phyloP scores from a whole-genome alignment of 2,888 invertebrate species.

The Pristionchus fissidentatus region DNA sequence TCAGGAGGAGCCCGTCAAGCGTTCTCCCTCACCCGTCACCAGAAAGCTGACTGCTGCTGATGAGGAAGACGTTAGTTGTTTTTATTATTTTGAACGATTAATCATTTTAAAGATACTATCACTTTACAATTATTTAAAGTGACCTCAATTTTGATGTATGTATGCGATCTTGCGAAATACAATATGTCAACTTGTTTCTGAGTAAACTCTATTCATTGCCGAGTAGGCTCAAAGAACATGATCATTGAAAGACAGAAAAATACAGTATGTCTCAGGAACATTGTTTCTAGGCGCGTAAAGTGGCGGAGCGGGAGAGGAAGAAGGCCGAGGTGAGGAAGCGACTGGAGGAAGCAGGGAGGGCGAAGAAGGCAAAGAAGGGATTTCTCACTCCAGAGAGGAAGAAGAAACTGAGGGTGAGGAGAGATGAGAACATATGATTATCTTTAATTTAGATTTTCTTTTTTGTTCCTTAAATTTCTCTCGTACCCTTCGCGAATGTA shows the following conservation, averaged over 20 bases:
- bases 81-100: neutral
- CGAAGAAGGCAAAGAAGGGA: constrained; percentile 97
- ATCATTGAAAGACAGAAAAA: no score
- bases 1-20: neutral
- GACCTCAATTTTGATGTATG: no score
- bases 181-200: no score
- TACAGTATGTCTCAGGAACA: neutral
- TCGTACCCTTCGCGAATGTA: no score
- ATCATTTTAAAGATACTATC: no score
- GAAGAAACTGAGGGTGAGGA: constrained; percentile 97
- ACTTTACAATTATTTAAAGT: no score
- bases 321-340: constrained; percentile 98
- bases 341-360: constrained; percentile 97
- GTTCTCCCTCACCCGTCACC: neutral
- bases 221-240: no score
- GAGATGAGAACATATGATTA: neutral
- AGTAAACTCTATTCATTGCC: no score
- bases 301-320: constrained; percentile 96
- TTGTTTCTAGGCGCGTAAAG: constrained; percentile 85
- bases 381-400: constrained; percentile 99
- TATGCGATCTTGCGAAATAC: no score
- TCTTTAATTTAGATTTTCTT: neutral
- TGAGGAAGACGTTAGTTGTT: neutral
- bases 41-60: neutral
- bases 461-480: neutral